Percentiles rank a stretch among this genome's conserved stretches.
Evolutionary conservation across 2,888 invertebrate species (phyloP).

Genomic region (Pecten maximus): DNA sequence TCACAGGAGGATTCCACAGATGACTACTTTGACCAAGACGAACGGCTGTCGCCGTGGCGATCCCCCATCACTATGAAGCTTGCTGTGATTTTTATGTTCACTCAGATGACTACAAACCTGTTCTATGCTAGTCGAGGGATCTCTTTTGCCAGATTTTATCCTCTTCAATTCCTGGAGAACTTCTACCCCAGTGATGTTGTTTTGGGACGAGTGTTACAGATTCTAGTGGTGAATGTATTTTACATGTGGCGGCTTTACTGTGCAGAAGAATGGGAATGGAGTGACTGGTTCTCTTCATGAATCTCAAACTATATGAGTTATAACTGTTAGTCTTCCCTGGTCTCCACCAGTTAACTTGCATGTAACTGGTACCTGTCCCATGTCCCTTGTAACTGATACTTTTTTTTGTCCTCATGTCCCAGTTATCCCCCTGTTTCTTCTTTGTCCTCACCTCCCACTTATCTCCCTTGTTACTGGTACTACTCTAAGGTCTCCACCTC

Average conservation of each 20-base stretch:
- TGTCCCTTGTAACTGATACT: too few relatives aligned
- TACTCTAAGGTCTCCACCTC: too few relatives aligned
- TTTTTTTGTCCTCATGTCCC: too few relatives aligned
- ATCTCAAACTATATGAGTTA: too few relatives aligned
- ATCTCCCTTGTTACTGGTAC: too few relatives aligned
- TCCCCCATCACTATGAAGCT: constrained; percentile 72
- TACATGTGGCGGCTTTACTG: constrained; percentile 75
- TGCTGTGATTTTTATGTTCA: constrained; percentile 74
- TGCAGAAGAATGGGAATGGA: constrained; percentile 75
- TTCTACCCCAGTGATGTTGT: constrained; percentile 70
- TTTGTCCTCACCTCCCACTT: too few relatives aligned
- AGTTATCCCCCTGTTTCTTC: too few relatives aligned
- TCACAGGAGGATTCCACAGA: constrained; percentile 29
- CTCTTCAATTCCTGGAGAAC: constrained; percentile 51
- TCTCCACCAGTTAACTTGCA: too few relatives aligned
- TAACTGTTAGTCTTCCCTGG: too few relatives aligned
- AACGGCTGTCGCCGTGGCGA: constrained; percentile 66
- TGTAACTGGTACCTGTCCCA: too few relatives aligned
- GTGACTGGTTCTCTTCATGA: constrained; percentile 67
- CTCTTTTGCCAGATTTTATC: constrained; percentile 52
- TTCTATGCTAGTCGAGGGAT: constrained; percentile 69
- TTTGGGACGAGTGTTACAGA: constrained; percentile 70
- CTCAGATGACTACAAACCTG: constrained; percentile 68
- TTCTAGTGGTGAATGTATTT: constrained; percentile 67
- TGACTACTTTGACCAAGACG: constrained; percentile 60